These are phyloP conservation scores for Keiferia lycopersicella DNA, from an alignment of 2,888 invertebrate genomes.

Conservation along the genomic window DNA sequence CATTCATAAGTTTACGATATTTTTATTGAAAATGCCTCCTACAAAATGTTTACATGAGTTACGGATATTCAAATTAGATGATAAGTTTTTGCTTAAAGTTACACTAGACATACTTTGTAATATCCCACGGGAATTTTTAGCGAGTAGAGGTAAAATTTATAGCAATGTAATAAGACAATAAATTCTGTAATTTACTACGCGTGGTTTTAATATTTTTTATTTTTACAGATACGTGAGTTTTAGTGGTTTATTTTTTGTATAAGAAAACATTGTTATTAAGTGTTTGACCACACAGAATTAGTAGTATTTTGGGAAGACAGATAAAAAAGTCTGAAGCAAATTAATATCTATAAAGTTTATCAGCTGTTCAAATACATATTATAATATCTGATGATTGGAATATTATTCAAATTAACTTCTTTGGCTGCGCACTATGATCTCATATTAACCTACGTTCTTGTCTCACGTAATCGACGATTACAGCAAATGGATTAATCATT, in stretches of 20 bases:
- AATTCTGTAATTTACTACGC: not conserved
- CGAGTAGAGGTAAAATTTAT: not conserved
- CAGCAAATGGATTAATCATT: not conserved
- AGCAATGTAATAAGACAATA: not conserved
- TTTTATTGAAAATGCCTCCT: constrained; percentile 13
- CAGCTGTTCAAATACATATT: constrained; percentile 8
- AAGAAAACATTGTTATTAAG: not conserved
- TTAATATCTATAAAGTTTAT: constrained; percentile 20
- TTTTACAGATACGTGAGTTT: not conserved
- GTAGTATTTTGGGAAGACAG: too few relatives aligned
- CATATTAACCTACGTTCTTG: constrained; percentile 23
- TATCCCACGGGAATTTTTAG: constrained; percentile 14
- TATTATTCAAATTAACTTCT: constrained; percentile 22
- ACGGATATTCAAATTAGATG: constrained; percentile 12
- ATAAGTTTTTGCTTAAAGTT: not conserved
- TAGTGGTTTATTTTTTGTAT: not conserved
- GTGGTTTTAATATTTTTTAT: not conserved
- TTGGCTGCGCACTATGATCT: constrained; percentile 17
- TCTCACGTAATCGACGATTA: constrained; percentile 22
- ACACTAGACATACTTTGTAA: not conserved
- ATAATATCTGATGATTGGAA: constrained; percentile 21
- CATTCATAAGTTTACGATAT: constrained; percentile 23
- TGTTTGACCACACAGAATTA: not conserved
- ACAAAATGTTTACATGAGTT: constrained; percentile 10
- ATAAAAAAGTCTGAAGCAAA: too few relatives aligned